Base-by-base conservation (phyloP, 2,797 vertebrate genomes). In the Notolabrus celidotus region DNA sequence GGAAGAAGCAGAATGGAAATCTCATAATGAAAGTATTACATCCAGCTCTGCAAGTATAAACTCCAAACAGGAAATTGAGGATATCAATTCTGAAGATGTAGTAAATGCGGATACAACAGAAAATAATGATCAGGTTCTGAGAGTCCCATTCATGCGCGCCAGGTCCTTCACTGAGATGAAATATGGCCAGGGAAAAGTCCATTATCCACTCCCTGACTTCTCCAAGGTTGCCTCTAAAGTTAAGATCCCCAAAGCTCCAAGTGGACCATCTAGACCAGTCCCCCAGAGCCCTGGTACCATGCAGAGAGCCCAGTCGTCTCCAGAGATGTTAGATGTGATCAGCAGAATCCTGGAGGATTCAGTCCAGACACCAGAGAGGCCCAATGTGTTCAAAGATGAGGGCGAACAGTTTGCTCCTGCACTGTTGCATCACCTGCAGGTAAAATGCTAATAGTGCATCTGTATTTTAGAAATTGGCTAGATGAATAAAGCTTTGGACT, bases 311-410 rank as follows among this genome's bases (percentile, higher is more conserved):
- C 92, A 87, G 73, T 91, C 92, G 20, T 93, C 92, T 29, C 92
- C 93, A 10, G 36, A 87, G 61, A 89, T 92, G 54, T 84, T 88
- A 78, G 89, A 93, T 9, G 39, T 94, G 69, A 82, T 91, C 60
- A 95, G 86, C 82, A 92, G 89, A 78, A 90, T 94, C 71, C 84
- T 95, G 65, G 93, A 91, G 84, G 95, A 96, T 80, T 89, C 88
- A 0, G 63, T 80, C 34, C 92, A 84, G 29, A 66, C 75, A 15
- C 9, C 79, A 17, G 86, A 91, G 71, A 89, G 54, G 33, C 72
- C 88, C 2, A 82, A 79, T 10, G 15, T 89, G 41, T 88, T 92
- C 45, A 85, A 57, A 59, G 87, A 90, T 7, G 55, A 72, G 53
- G 78, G 89, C 67, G 79, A 61, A 55, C 88, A 87, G 17, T 57